These are phyloP conservation scores for Drosophila sp. DNA, from an alignment of 1,140 invertebrate species.

Conservation along the genomic window DNA sequence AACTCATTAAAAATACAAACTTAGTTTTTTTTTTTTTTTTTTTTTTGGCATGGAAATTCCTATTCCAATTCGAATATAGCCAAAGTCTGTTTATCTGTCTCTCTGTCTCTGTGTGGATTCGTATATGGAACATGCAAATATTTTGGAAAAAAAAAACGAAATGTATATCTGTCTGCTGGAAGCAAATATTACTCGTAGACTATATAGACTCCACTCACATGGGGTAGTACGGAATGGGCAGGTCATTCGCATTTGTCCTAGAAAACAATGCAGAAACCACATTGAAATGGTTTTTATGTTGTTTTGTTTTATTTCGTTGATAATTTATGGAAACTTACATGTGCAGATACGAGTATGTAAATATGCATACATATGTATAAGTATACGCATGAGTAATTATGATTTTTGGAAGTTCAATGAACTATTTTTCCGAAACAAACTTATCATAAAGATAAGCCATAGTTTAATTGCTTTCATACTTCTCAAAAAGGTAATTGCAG, in stretches of 20 bases:
- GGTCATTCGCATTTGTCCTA: conserved; percentile 76
- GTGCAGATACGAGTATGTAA: not conserved
- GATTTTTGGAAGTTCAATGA: conserved; percentile 37
- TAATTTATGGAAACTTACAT: conserved; percentile 62
- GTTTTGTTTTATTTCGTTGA: conserved; percentile 38
- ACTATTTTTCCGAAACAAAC: conserved; percentile 29
- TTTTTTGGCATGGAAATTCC: conserved; percentile 58
- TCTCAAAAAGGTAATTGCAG: conserved; percentile 14
- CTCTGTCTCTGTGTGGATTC: conserved; percentile 21
- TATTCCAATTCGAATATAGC: conserved; percentile 26
- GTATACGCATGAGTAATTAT: conserved; percentile 17
- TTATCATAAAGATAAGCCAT: conserved; percentile 51
- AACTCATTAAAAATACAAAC: conserved; percentile 32
- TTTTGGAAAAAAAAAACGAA: conserved; percentile 41
- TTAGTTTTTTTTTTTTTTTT: conserved; percentile 31
- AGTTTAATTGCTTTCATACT: conserved; percentile 25
- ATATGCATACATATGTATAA: not conserved
- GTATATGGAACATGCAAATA: conserved; percentile 74
- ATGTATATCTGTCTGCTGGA: conserved; percentile 63
- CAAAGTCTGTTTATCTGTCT: conserved; percentile 24
- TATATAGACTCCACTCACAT: not conserved
- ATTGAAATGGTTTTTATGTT: conserved; percentile 35
- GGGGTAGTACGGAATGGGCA: conserved; percentile 18
- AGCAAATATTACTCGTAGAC: conserved; percentile 53
- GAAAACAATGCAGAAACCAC: conserved; percentile 65